Base-by-base conservation (phyloP, 2,888 invertebrate species). In the Stenoptilia bipunctidactyla region DNA sequence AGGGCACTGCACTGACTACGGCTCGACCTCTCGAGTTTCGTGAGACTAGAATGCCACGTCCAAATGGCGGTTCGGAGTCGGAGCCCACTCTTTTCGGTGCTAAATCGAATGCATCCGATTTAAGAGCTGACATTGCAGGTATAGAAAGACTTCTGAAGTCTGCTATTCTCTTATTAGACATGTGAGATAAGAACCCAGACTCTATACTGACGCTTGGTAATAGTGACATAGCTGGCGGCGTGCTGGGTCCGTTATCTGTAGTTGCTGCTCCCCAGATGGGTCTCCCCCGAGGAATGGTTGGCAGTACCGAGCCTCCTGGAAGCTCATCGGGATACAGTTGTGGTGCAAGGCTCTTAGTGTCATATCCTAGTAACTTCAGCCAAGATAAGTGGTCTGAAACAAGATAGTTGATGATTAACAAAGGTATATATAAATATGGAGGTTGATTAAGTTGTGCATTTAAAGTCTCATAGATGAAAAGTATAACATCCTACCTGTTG, bases 11-110 rank as follows among this genome's bases (percentile, higher is more conserved):
- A 4, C 92, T 92, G 1, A 94, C 91, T 14, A 94, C 90, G 25
- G 94, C 93, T 55, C 92, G 89, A 6, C 92, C 92, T 36, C 92
- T 90, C 1, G 87, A 83, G 36, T 92, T 92, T 39, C 93, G 86
- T 0, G 95, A 94, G 1, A 96, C 90, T 1, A 96, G 86, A 47
- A 96, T 94, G 25, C 94, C 92, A 58, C 90, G 89, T 25, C 96
- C 96, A 56, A 96, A 93, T 0, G 94, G 93, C 27, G 94, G 94
- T 61, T 94, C 93, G 0, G 93, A 90, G n/a, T 92, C 91, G 0
- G 92, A 91, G 2, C 93, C 93, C 42, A 93, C 89, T 52, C 91
- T 89, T 48, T 88, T 88, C 0, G 92, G 92, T 1, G 89, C 87
- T 37, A 92, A 80, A 63, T 91, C 88, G 66, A 92, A 89, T 0